Evolutionary conservation across 2,113 vertebrate species (phyloP).

Genomic region (Shinisaurus crocodilurus): DNA sequence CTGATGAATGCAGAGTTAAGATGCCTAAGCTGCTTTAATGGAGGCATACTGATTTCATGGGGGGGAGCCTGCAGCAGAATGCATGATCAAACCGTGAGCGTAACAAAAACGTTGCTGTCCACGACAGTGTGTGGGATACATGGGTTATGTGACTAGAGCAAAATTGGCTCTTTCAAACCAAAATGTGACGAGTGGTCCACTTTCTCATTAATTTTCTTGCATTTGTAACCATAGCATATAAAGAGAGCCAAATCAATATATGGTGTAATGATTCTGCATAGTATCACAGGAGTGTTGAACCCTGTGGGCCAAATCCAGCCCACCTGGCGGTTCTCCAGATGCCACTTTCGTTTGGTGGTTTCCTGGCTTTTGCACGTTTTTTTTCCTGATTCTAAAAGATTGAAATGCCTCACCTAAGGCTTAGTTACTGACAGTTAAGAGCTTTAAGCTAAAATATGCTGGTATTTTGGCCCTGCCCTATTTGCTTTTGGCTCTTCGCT

Average conservation of each 20-base stretch:
- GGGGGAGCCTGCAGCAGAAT: conserved; percentile 5
- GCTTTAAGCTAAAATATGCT: too few relatives aligned
- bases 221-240: background rate
- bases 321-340: too few relatives aligned
- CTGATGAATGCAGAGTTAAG: conserved; percentile 22
- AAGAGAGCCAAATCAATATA: background rate
- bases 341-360: too few relatives aligned
- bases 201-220: conserved; percentile 8
- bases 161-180: background rate
- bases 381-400: too few relatives aligned
- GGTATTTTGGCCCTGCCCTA: too few relatives aligned
- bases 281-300: too few relatives aligned
- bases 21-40: conserved; percentile 1
- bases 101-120: conserved; percentile 1
- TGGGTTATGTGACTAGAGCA: background rate
- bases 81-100: background rate
- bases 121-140: background rate
- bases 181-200: conserved; percentile 17
- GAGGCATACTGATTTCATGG: background rate
- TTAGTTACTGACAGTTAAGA: too few relatives aligned
- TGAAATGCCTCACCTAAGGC: too few relatives aligned
- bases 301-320: too few relatives aligned
- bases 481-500: too few relatives aligned
- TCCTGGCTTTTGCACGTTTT: too few relatives aligned
- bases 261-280: background rate